Evolutionary conservation across 1,140 invertebrate species (phyloP).

Genomic region (Drosophila santomea): DNA sequence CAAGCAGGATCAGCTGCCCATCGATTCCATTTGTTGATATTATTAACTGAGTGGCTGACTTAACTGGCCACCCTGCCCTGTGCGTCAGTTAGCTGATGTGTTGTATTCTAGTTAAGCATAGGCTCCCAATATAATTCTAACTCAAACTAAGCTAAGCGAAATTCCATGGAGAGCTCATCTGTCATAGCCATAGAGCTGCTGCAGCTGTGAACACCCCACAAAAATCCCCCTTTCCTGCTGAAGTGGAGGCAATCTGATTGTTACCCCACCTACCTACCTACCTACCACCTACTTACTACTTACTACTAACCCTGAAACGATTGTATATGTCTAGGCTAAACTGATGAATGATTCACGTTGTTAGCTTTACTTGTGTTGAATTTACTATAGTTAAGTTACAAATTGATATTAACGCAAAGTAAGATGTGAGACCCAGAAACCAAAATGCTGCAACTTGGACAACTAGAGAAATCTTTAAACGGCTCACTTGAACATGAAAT

Average conservation of each 20-base stretch:
- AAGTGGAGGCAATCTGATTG: slow-evolving; percentile 48
- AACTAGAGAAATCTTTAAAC: slow-evolving; percentile 33
- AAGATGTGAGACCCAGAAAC: slow-evolving; percentile 55
- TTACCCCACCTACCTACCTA: background rate
- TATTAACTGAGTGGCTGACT: slow-evolving; percentile 34
- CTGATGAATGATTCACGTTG: slow-evolving; percentile 51
- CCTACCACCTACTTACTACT: background rate
- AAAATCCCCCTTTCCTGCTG: slow-evolving; percentile 31
- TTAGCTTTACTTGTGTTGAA: slow-evolving; percentile 77
- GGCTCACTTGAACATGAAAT: slow-evolving; percentile 50
- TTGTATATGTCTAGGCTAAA: slow-evolving; percentile 33
- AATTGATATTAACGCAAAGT: slow-evolving; percentile 73
- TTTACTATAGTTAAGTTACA: slow-evolving; percentile 75
- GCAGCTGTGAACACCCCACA: slow-evolving; percentile 39
- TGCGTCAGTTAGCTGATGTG: slow-evolving; percentile 40
- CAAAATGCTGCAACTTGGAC: slow-evolving; percentile 70
- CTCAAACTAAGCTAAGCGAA: slow-evolving; percentile 55
- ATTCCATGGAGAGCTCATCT: slow-evolving; percentile 52
- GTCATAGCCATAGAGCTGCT: slow-evolving; percentile 54
- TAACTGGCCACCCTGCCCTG: background rate
- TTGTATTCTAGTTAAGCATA: slow-evolving; percentile 71
- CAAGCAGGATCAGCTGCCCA: slow-evolving; percentile 82
- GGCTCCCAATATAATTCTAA: slow-evolving; percentile 66
- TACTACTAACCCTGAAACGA: slow-evolving; percentile 14
- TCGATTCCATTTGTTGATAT: slow-evolving; percentile 84